Percentiles rank a stretch among this genome's conserved stretches.
Conservation (phyloP, 2,113 vertebrate genomes). For the Dolichallabes microphthalmus region DNA sequence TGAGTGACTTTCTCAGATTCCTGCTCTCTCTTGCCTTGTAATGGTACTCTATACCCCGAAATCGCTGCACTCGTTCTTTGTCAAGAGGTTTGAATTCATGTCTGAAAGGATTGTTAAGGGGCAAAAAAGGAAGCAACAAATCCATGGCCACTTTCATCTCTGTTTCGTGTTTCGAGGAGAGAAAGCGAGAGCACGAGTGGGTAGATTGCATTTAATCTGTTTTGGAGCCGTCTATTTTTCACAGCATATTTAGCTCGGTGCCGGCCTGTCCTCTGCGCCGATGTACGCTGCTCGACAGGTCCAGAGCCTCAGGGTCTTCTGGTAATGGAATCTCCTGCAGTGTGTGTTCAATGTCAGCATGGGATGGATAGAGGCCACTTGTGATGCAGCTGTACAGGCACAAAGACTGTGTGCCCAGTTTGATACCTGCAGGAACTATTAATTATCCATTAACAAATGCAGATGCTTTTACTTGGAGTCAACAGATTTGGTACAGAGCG, state of each 20-base stretch:
- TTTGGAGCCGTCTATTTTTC: constrained; percentile 25
- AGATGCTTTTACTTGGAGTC: constrained; percentile 5
- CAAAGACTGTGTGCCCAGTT: constrained; percentile 12
- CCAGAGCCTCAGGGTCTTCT: constrained; percentile 16
- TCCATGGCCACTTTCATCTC: constrained; percentile 33
- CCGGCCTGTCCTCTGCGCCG: constrained; percentile 3
- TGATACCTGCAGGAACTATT: constrained; percentile 1
- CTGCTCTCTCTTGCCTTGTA: not conserved
- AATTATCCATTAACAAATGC: constrained; percentile 28
- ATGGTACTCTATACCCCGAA: constrained; percentile 24
- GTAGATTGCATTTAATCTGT: constrained; percentile 28
- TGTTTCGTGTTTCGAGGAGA: not conserved
- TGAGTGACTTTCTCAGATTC: not conserved
- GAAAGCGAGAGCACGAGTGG: not conserved
- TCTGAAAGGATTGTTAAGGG: constrained; percentile 9
- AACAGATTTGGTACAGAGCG: not conserved
- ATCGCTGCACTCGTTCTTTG: constrained; percentile 23
- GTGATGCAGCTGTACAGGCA: not conserved
- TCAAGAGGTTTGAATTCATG: constrained; percentile 5
- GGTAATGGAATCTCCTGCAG: constrained; percentile 43
- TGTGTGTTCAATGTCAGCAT: constrained; percentile 14
- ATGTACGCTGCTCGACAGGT: constrained; percentile 19
- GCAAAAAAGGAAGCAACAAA: constrained; percentile 35
- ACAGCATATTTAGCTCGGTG: constrained; percentile 31
- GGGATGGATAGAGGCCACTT: constrained; percentile 2